Evolutionary conservation across 2,797 vertebrate species (phyloP).

Genomic region (Sandelia bainsii): DNA sequence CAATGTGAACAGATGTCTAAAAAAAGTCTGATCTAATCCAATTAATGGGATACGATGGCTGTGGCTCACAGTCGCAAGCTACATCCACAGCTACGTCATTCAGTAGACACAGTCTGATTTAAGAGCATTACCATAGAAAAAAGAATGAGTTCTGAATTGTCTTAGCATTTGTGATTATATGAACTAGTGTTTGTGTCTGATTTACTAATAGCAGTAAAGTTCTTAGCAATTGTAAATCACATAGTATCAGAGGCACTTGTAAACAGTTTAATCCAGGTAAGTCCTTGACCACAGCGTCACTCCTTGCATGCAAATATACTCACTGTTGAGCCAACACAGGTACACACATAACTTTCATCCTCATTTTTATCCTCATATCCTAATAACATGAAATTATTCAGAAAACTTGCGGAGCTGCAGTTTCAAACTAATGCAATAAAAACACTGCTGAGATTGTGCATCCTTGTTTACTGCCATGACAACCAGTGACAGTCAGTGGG

Average conservation of each 20-base stretch:
- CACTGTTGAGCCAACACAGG: neutral
- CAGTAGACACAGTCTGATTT: constrained; percentile 18
- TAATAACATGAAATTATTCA: neutral
- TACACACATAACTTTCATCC: neutral
- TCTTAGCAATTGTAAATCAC: constrained; percentile 1
- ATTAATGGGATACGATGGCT: constrained; percentile 38
- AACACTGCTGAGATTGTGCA: neutral
- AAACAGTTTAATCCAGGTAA: constrained; percentile 43
- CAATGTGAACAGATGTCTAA: constrained; percentile 40
- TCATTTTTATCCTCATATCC: no score
- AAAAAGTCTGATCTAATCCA: constrained; percentile 45
- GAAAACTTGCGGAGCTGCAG: neutral
- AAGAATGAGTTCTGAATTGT: neutral
- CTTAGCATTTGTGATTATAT: neutral
- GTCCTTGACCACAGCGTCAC: neutral
- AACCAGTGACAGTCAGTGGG: constrained; percentile 24
- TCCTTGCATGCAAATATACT: constrained; percentile 24
- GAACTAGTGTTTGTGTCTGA: neutral
- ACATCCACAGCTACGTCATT: constrained; percentile 28
- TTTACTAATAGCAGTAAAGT: neutral
- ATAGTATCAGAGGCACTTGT: neutral
- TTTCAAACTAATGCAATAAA: constrained; percentile 5
- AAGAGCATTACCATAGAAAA: constrained; percentile 13
- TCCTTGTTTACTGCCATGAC: constrained; percentile 24
- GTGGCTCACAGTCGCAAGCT: constrained; percentile 41